phyloP scores from a whole-genome alignment of 2,888 invertebrate genomes.

The Euplexia lucipara region DNA sequence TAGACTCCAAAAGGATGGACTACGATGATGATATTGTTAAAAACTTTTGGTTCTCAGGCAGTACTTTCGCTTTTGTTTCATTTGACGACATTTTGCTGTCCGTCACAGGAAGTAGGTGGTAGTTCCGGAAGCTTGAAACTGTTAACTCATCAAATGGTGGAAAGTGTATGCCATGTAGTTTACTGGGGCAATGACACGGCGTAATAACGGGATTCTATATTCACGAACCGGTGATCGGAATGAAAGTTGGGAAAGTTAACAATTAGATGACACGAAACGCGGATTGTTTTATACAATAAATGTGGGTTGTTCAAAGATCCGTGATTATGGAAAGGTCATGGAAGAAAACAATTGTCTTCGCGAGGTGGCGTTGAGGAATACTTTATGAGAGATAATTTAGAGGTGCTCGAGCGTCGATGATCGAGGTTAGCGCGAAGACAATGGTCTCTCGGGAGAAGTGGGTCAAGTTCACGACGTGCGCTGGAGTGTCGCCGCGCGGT shows the following conservation, averaged over 20 bases:
- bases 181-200: conserved; percentile 79
- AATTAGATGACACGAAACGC: conserved; percentile 78
- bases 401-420: conserved; percentile 72
- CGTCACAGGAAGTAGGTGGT: conserved; percentile 48
- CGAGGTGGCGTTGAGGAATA: conserved; percentile 64
- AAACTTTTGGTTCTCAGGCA: not conserved
- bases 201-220: conserved; percentile 82
- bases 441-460: conserved; percentile 84
- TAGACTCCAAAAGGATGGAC: not conserved
- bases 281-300: conserved; percentile 62
- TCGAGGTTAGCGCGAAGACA: conserved; percentile 84
- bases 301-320: conserved; percentile 47
- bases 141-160: conserved; percentile 71
- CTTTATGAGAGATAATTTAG: conserved; percentile 71
- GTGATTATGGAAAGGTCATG: conserved; percentile 63
- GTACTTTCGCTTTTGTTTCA: conserved; percentile 38
- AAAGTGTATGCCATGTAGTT: conserved; percentile 79
- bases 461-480: conserved; percentile 86
- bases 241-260: conserved; percentile 88
- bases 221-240: conserved; percentile 80
- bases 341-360: conserved; percentile 65
- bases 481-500: conserved; percentile 73
- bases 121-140: conserved; percentile 62
- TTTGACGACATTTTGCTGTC: conserved; percentile 27
- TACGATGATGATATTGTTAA: not conserved